Conservation (phyloP, 2,113 vertebrate genomes). For the Etheostoma cragini region DNA sequence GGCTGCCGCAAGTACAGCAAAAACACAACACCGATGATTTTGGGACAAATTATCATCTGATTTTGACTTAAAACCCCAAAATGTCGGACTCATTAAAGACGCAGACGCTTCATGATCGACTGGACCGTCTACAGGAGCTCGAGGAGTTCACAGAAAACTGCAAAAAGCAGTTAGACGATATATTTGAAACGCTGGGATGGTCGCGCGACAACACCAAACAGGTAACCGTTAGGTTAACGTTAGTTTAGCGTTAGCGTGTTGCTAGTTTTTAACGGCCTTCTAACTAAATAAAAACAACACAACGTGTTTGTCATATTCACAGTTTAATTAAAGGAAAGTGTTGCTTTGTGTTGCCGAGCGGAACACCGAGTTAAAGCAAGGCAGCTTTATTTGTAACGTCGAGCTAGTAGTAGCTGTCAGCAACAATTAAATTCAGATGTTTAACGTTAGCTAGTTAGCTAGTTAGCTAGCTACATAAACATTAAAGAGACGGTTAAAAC, state of each 20-base stretch:
- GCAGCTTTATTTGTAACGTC: too few species aligned
- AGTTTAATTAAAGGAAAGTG: not conserved
- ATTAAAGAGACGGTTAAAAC: too few species aligned
- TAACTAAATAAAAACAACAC: too few species aligned
- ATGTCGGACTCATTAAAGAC: constrained; percentile 48
- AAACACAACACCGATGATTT: not conserved
- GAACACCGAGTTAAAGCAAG: too few species aligned
- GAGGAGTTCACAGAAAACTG: constrained; percentile 80
- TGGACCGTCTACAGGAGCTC: constrained; percentile 71
- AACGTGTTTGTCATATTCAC: not conserved
- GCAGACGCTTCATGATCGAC: constrained; percentile 45
- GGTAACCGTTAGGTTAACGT: constrained; percentile 33
- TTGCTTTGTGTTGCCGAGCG: too few species aligned
- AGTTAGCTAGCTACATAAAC: too few species aligned
- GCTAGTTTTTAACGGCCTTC: too few species aligned
- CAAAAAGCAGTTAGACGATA: constrained; percentile 66
- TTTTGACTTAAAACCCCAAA: not conserved
- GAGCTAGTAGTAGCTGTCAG: too few species aligned
- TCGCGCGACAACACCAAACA: constrained; percentile 33
- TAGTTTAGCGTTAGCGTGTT: not conserved
- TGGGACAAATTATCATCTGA: fast-evolving
- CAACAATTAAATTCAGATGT: too few species aligned
- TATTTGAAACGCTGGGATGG: constrained; percentile 80
- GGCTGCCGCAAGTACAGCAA: fast-evolving
- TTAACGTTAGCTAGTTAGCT: too few species aligned